Percentiles rank a stretch among this genome's conserved stretches.
These are phyloP conservation scores for Aphelenchoides avenae DNA, from an alignment of 1,140 invertebrate genomes.

Conservation along the genomic window DNA sequence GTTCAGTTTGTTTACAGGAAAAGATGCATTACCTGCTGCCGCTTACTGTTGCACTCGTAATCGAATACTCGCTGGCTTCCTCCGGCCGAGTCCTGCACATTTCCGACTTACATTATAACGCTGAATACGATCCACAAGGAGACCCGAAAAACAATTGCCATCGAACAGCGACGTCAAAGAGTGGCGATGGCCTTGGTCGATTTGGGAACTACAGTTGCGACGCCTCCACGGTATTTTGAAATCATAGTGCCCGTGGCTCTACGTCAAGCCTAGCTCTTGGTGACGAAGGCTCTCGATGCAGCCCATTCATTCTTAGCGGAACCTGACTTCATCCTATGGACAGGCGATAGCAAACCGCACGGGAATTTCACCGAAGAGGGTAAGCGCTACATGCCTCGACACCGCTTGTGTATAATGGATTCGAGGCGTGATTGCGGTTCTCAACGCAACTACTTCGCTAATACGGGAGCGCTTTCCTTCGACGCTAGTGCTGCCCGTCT, in stretches of 20 bases:
- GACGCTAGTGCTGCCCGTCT: conserved; percentile 37
- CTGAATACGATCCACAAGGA: conserved; percentile 31
- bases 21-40: too few species aligned
- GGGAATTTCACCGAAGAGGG: conserved; percentile 37
- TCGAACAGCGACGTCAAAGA: not conserved
- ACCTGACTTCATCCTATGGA: conserved; percentile 48
- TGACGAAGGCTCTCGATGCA: conserved; percentile 29
- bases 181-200: conserved; percentile 16
- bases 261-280: conserved; percentile 28
- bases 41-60: too few species aligned
- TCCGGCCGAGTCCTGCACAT: conserved; percentile 43
- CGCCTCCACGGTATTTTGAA: conserved; percentile 35
- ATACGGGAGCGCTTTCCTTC: conserved; percentile 23
- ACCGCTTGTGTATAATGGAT: conserved; percentile 7
- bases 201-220: conserved; percentile 48
- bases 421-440: conserved; percentile 41
- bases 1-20: too few species aligned
- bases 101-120: conserved; percentile 44
- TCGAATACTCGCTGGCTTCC: too few species aligned
- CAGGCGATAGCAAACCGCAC: conserved; percentile 50
- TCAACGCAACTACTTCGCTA: conserved; percentile 25
- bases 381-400: conserved; percentile 12
- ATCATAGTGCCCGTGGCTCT: too few species aligned
- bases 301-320: conserved; percentile 32
- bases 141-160: conserved; percentile 32